Evolutionary conservation across 2,797 vertebrate genomes (phyloP).

Genomic region (Siniperca scherzeri): DNA sequence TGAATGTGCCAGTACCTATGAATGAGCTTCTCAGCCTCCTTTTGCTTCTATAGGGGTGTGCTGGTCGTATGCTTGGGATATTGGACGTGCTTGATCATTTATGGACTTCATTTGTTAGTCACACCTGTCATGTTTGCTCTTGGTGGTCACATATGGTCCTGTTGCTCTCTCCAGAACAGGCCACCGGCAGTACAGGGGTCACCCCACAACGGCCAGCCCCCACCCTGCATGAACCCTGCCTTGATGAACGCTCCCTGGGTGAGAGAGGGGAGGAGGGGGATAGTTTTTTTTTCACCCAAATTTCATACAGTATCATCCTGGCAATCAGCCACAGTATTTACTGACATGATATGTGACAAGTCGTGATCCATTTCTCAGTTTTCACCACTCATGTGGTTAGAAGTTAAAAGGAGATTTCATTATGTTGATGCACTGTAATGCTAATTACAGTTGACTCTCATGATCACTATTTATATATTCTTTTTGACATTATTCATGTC

Average conservation of each 20-base stretch:
- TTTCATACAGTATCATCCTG: not conserved
- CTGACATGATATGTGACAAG: not conserved
- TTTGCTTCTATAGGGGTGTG: not conserved
- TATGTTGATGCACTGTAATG: not conserved
- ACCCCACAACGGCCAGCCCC: slow-evolving; percentile 78
- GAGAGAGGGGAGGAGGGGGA: slow-evolving; percentile 68
- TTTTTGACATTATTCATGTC: not conserved
- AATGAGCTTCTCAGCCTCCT: slow-evolving; percentile 31
- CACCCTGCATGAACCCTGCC: slow-evolving; percentile 84
- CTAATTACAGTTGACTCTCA: not conserved
- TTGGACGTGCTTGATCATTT: not conserved
- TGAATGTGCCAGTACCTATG: not conserved
- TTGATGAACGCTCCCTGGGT: slow-evolving; percentile 88
- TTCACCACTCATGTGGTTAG: not conserved
- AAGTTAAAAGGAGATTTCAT: not conserved
- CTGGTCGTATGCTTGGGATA: slow-evolving; percentile 3
- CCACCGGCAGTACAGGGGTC: slow-evolving; percentile 84
- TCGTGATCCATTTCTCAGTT: not conserved
- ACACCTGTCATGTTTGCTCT: slow-evolving; percentile 33
- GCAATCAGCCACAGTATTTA: not conserved
- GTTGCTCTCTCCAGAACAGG: slow-evolving; percentile 87
- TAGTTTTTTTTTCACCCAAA: not conserved
- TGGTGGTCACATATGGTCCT: slow-evolving; percentile 71
- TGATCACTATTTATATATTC: not conserved
- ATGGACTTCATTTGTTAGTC: not conserved